Base-by-base conservation (phyloP, 2,113 vertebrate species). In the Anhinga anhinga region DNA sequence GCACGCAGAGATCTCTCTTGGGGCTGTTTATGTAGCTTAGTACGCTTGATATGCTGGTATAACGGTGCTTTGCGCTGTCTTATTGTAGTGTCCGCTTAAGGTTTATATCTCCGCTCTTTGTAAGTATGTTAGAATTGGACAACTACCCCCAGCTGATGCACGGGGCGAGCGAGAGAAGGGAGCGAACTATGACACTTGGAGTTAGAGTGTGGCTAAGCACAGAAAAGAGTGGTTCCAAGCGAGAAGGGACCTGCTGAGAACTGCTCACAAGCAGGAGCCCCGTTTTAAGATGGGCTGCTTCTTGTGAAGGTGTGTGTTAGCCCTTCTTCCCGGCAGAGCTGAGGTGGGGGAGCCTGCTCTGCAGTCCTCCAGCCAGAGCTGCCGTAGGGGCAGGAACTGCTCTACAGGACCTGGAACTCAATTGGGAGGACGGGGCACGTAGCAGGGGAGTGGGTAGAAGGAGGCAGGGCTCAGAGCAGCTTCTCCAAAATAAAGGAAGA, bases 371-470 rank as follows among this genome's bases (percentile, higher is more conserved):
- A 53, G n/a, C 61, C 29, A 23, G 55, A 69, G 62, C 78, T 52
- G 65, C 58, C 0, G 0, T 2, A 19, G 42, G 7, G 36, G 30
- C 23, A 27, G 77, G 38, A 65, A 7, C 36, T 11, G n/a, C 62
- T 23, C 27, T 26, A 7, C 11, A 7, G 59, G 61, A 25, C 30
- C 3, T 11, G 69, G 70, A 22, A 30, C n/a, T 66, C 21, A 11
- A 4, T 5, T 10, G 45, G 15, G 45, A 32, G 61, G 38, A 34
- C 12, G 11, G 34, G 36, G 29, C 21, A 30, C 1, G n/a, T 27
- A 12, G 23, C 2, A 1, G 30, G 27, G 45, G 26, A 32, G 55
- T 2, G 22, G 34, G 25, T 3, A 25, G 52, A 45, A 45, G 10
- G 61, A 47, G 74, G 25, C 14, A 23, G n/a, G 5, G 25, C 47